phyloP scores from a whole-genome alignment of 2,888 invertebrate species.

The Pardosa pseudoannulata region DNA sequence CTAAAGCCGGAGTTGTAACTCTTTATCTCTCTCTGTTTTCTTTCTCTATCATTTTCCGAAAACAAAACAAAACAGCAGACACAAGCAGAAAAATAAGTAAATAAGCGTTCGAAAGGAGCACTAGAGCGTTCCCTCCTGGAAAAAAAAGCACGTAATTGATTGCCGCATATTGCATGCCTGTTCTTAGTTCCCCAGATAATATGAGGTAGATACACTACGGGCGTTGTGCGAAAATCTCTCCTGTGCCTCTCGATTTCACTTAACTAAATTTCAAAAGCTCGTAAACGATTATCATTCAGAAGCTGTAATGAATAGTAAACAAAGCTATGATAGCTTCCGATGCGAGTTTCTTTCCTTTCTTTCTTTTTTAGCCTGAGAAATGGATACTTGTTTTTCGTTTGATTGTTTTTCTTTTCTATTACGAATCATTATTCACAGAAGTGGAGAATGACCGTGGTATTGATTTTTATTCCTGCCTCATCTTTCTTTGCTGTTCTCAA shows the following conservation, averaged over 20 bases:
- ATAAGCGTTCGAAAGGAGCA: neutral
- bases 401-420: too few relatives aligned
- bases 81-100: neutral
- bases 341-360: too few relatives aligned
- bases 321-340: too few relatives aligned
- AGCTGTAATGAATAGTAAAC: too few relatives aligned
- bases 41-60: too few relatives aligned
- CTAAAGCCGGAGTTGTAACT: neutral
- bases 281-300: neutral
- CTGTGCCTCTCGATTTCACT: neutral
- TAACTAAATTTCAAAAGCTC: neutral
- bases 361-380: too few relatives aligned
- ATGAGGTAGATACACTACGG: neutral
- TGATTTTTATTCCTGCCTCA: too few relatives aligned
- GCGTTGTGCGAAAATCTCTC: neutral
- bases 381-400: too few relatives aligned
- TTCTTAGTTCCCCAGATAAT: neutral
- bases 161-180: neutral
- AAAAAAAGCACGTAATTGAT: neutral
- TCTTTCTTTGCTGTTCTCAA: too few relatives aligned
- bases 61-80: too few relatives aligned
- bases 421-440: too few relatives aligned
- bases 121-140: neutral
- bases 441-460: too few relatives aligned
- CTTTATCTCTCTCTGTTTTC: neutral